phyloP scores from a whole-genome alignment of 2,797 vertebrate genomes.

The Gymnothorax reevesii region DNA sequence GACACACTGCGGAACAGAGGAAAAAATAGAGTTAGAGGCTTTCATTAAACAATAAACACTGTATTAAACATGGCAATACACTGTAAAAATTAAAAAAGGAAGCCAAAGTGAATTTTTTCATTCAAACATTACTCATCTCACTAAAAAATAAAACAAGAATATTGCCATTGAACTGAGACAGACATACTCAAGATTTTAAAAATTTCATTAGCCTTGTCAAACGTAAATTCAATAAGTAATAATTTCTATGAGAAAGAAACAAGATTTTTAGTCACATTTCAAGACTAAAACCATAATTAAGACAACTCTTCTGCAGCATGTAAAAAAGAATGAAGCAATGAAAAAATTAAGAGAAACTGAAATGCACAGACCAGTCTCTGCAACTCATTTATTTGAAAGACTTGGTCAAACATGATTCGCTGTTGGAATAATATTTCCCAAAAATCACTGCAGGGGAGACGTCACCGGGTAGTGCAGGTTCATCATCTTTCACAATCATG shows the following conservation, averaged over 20 bases:
- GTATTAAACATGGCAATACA: conserved; percentile 28
- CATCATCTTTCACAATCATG: conserved; percentile 28
- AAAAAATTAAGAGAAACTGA: conserved; percentile 45
- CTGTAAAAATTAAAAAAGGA: too few species aligned
- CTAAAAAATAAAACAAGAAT: too few species aligned
- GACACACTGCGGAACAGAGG: conserved; percentile 75
- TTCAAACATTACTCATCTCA: too few species aligned
- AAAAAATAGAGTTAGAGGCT: conserved; percentile 42
- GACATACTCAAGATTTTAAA: too few species aligned
- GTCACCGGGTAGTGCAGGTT: conserved; percentile 32
- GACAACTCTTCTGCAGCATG: background rate
- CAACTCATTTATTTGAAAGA: conserved; percentile 57
- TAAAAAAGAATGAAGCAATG: conserved; percentile 37
- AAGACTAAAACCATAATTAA: too few species aligned
- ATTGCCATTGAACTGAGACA: too few species aligned
- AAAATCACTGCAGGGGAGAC: conserved; percentile 29
- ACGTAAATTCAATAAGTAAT: too few species aligned
- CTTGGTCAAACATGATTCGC: conserved; percentile 55
- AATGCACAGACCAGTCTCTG: conserved; percentile 42
- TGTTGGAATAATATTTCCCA: conserved; percentile 43
- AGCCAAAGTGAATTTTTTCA: too few species aligned
- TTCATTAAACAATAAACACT: conserved; percentile 29
- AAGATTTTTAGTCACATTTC: too few species aligned
- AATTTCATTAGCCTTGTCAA: too few species aligned
- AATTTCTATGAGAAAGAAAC: too few species aligned